Conservation (phyloP, 1,140 invertebrate genomes). For the Diachasmimorpha longicaudata region DNA sequence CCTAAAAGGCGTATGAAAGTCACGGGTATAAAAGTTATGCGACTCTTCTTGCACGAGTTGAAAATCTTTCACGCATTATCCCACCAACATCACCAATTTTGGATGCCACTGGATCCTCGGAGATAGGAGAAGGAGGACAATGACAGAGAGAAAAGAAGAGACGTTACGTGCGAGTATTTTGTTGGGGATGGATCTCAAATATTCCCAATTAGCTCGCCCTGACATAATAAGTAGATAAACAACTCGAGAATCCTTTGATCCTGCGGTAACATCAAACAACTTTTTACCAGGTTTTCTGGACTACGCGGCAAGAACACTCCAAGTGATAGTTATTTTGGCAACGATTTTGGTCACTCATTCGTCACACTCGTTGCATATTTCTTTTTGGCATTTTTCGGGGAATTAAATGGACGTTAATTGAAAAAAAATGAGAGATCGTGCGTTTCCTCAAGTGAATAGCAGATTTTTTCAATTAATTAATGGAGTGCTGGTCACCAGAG, state of each 20-base stretch:
- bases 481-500: no score
- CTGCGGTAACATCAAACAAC: neutral
- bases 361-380: neutral
- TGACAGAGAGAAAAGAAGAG: neutral
- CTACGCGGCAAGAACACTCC: neutral
- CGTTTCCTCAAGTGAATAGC: no score
- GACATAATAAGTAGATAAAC: constrained; percentile 56
- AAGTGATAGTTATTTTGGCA: neutral
- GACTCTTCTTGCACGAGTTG: neutral
- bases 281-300: neutral
- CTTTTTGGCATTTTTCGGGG: neutral
- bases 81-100: neutral
- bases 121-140: neutral
- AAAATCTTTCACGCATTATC: neutral
- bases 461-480: no score
- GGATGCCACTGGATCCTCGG: neutral
- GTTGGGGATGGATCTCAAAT: constrained; percentile 39
- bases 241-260: constrained; percentile 36
- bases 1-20: neutral
- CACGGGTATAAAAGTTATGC: neutral
- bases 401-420: neutral
- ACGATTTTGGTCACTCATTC: neutral
- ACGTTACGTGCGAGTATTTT: constrained; percentile 45
- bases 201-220: constrained; percentile 51
- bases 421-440: neutral